These are phyloP conservation scores for Pyrrhia umbra DNA, from an alignment of 2,888 invertebrate species.

Conservation along the genomic window DNA sequence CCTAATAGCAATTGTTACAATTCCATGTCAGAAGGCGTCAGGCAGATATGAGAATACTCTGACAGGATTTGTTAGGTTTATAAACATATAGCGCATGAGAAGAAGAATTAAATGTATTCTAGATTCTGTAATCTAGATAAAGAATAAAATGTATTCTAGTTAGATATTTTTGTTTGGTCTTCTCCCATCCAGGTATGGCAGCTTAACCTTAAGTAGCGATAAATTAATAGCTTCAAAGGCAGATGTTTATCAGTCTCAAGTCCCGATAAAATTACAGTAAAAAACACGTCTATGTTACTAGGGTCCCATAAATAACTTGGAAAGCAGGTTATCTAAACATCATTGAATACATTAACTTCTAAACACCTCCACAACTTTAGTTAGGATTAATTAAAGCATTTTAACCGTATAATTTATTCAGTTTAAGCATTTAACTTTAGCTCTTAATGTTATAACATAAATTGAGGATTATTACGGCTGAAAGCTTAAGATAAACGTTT, in stretches of 20 bases:
- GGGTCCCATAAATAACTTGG: slow-evolving; percentile 9
- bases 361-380: slow-evolving; percentile 17
- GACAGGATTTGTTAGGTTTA: too few species aligned
- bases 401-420: slow-evolving; percentile 43
- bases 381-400: slow-evolving; percentile 41
- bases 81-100: too few species aligned
- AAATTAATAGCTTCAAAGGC: not conserved
- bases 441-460: slow-evolving; percentile 49
- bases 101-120: too few species aligned
- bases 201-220: not conserved
- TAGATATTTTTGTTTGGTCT: too few species aligned
- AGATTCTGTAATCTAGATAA: too few species aligned
- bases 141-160: too few species aligned
- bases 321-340: slow-evolving; percentile 34
- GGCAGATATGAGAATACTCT: too few species aligned
- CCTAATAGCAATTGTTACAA: too few species aligned
- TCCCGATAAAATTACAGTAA: slow-evolving; percentile 2
- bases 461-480: slow-evolving; percentile 39
- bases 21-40: too few species aligned
- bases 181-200: too few species aligned
- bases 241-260: not conserved
- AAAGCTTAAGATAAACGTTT: slow-evolving; percentile 33
- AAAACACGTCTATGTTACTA: not conserved
- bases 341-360: slow-evolving; percentile 35
- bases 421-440: slow-evolving; percentile 35